These are phyloP conservation scores for Spea hammondii DNA, from an alignment of 2,797 vertebrate species.

Conservation along the genomic window DNA sequence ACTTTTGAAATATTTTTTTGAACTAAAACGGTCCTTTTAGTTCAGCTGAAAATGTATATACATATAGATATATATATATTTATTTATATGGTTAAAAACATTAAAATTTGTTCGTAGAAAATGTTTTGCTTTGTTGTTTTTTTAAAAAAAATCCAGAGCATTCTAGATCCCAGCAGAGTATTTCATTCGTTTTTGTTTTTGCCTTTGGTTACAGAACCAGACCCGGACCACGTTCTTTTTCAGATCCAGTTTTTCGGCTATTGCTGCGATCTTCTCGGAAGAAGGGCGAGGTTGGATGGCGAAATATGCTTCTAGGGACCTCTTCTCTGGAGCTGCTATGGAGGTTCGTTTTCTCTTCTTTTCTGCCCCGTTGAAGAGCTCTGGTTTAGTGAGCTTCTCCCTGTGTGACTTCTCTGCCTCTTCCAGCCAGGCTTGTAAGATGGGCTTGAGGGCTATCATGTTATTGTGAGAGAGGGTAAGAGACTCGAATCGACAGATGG, in stretches of 20 bases:
- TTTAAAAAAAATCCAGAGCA: conserved; percentile 9
- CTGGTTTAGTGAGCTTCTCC: conserved; percentile 94
- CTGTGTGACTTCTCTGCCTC: conserved; percentile 94
- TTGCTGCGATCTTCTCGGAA: conserved; percentile 95
- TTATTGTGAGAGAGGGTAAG: conserved; percentile 92
- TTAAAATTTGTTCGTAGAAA: conserved; percentile 40
- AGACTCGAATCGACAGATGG: conserved; percentile 91
- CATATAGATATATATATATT: conserved; percentile 32
- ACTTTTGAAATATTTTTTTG: background rate
- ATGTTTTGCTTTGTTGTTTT: background rate
- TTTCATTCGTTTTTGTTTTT: conserved; percentile 99
- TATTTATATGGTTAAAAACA: conserved; percentile 31
- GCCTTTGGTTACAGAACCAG: conserved; percentile 98
- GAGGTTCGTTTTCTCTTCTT: conserved; percentile 96
- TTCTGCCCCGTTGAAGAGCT: conserved; percentile 93
- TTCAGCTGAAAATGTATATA: conserved; percentile 26
- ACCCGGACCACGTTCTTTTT: conserved; percentile 98
- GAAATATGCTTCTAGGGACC: conserved; percentile 93
- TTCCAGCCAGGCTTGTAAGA: conserved; percentile 94
- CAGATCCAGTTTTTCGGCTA: conserved; percentile 94
- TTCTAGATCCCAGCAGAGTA: conserved; percentile 91
- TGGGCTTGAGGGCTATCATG: conserved; percentile 95
- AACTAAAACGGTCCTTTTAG: conserved; percentile 24
- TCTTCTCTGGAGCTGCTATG: conserved; percentile 91
- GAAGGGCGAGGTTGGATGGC: conserved; percentile 93